These are phyloP conservation scores for Lepidocyrtinus sp. DNA, from an alignment of 2,888 invertebrate species.

Conservation along the genomic window DNA sequence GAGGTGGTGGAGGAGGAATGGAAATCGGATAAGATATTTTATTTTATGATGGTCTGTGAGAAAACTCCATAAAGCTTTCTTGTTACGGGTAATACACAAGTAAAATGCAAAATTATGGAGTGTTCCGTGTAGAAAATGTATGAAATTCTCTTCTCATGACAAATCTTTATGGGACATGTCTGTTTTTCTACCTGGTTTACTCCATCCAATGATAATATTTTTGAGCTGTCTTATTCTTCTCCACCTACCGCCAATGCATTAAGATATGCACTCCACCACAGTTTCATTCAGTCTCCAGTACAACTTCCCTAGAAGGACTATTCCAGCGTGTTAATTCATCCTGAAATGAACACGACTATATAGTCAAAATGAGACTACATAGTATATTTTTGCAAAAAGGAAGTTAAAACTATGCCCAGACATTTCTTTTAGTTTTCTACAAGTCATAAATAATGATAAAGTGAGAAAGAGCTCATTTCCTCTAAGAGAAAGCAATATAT, in stretches of 20 bases:
- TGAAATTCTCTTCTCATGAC: slow-evolving; percentile 30
- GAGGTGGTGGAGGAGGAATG: too few species aligned
- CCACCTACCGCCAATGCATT: not conserved
- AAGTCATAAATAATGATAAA: slow-evolving; percentile 60
- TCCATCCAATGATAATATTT: not conserved
- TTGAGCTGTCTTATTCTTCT: not conserved
- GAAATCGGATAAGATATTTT: not conserved
- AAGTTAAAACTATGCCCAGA: too few species aligned
- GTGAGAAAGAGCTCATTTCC: slow-evolving; percentile 57
- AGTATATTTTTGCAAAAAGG: too few species aligned
- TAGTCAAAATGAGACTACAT: too few species aligned
- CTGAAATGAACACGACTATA: too few species aligned
- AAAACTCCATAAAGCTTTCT: too few species aligned
- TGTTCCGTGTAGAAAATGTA: not conserved
- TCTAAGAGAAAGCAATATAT: slow-evolving; percentile 31
- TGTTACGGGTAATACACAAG: too few species aligned
- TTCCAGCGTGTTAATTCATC: not conserved
- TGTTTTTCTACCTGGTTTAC: slow-evolving; percentile 29
- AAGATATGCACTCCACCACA: too few species aligned
- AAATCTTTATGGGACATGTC: slow-evolving; percentile 55
- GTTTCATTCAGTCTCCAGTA: not conserved
- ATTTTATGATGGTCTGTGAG: not conserved
- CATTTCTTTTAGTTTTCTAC: too few species aligned
- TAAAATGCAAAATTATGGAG: slow-evolving; percentile 10
- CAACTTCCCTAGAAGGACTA: not conserved